Base-by-base conservation (phyloP, 2,888 invertebrate genomes). In the Blera fallax region DNA sequence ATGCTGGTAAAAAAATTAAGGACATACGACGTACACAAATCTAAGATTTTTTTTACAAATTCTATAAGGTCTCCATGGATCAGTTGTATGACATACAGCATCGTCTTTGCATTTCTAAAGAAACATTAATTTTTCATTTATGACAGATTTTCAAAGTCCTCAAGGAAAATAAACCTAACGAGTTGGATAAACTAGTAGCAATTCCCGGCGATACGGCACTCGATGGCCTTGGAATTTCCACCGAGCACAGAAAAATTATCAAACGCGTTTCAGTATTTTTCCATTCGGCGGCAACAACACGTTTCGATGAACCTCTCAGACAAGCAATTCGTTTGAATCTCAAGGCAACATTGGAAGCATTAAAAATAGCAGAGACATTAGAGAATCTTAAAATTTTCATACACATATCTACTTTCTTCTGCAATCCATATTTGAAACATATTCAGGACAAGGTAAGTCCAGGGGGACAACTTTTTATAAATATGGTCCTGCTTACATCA, bases 331-430 rank as follows among this genome's bases (percentile, higher is more conserved):
- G 93, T 3, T 88, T 94, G 48, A 96, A 96, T 87, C 93, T 95
- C 0, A 92, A 94, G 69, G 95, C 95, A 0, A 95, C 96, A 0
- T 91, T 93, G 24, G 95, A 95, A 89, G 89, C 95, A 0, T 92
- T 95, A 0, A 93, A 94, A 16, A 92, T 96, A 1, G 95, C 94
- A 0, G 92, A 93, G 45, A 93, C 93, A 14, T 92, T 95, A 83
- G 93, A 93, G 10, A 78, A 90, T 2, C 88, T 90, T 0, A 91
- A 95, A 94, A 94, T 94, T 0, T 92, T 97, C 8, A 93, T 97
- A 7, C 97, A 98, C 90, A 95, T 98, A 0, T 98, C 97, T 0
- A 97, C 98, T 0, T 96, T 97, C 0, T 98, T 96, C 90, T 95
- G 96, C 7, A 97, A 98, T 91, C 95, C 96, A 0, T 96, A 97